A percentile compares a stretch with the other conserved stretches of the same genome.
These are phyloP conservation scores for Helarctos malayanus DNA, from an alignment of 2,797 vertebrate species.

Conservation along the genomic window DNA sequence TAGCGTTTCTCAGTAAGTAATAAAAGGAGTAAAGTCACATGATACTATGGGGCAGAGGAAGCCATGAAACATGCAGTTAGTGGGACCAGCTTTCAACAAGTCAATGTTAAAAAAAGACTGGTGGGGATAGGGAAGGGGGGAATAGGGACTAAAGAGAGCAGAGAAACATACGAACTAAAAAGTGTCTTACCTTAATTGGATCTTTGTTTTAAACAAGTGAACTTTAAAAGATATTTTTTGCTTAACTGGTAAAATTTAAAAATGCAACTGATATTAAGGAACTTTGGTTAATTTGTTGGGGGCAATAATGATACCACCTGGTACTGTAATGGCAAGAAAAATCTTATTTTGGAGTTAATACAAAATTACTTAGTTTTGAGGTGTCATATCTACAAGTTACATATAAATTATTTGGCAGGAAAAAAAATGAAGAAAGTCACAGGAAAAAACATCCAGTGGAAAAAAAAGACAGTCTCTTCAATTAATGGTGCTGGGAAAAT, in stretches of 20 bases:
- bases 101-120: not conserved
- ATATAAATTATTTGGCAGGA: not conserved
- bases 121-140: fast-evolving
- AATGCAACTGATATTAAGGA: not conserved
- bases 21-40: not conserved
- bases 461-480: too few relatives aligned
- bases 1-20: not conserved
- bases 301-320: not conserved
- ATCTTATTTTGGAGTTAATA: not conserved
- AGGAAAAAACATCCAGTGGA: too few relatives aligned
- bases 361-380: constrained; percentile 6
- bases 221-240: not conserved
- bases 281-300: not conserved
- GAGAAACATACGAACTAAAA: not conserved
- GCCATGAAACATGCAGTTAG: not conserved
- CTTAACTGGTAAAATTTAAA: not conserved
- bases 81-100: not conserved
- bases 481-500: too few relatives aligned
- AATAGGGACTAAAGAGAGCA: not conserved
- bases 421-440: not conserved
- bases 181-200: not conserved
- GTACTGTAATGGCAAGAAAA: not conserved
- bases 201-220: not conserved
- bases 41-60: not conserved
- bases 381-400: not conserved